Evolutionary conservation across 2,888 invertebrate genomes (phyloP).

Genomic region (Fabriciana adippe): DNA sequence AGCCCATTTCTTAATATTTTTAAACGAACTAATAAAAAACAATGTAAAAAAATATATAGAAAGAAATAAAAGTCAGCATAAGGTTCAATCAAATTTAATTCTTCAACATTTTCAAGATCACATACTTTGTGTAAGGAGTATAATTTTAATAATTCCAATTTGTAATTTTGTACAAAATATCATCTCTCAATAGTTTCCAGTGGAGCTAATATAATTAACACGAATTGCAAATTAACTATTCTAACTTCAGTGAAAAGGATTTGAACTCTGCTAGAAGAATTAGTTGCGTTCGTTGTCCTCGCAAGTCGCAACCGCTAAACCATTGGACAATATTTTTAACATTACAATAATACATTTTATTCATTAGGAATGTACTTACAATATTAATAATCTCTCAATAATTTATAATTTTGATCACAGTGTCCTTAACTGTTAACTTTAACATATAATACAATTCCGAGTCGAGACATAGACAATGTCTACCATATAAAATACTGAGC

Average conservation of each 20-base stretch:
- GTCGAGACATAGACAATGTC: constrained; percentile 65
- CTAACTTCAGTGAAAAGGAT: constrained; percentile 60
- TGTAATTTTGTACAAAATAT: constrained; percentile 81
- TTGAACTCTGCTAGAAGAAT: constrained; percentile 55
- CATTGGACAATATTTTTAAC: constrained; percentile 71
- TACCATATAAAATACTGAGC: constrained; percentile 79
- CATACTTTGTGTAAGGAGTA: constrained; percentile 71
- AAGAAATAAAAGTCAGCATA: constrained; percentile 36
- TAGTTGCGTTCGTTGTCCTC: constrained; percentile 32
- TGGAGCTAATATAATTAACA: constrained; percentile 61
- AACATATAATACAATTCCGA: constrained; percentile 80
- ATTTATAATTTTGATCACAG: constrained; percentile 83
- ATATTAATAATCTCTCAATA: constrained; percentile 81
- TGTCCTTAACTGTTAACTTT: constrained; percentile 80
- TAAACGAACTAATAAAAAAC: neutral
- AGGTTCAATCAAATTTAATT: constrained; percentile 77
- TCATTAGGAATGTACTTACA: constrained; percentile 80
- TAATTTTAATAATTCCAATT: constrained; percentile 66
- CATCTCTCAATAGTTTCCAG: constrained; percentile 66
- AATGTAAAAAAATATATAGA: neutral
- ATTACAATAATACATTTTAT: constrained; percentile 76
- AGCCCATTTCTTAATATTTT: neutral
- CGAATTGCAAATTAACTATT: constrained; percentile 64
- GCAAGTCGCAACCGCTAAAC: constrained; percentile 39
- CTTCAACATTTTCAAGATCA: constrained; percentile 78